Conservation (phyloP, 2,797 vertebrate species). For the Podarcis siculus region DNA sequence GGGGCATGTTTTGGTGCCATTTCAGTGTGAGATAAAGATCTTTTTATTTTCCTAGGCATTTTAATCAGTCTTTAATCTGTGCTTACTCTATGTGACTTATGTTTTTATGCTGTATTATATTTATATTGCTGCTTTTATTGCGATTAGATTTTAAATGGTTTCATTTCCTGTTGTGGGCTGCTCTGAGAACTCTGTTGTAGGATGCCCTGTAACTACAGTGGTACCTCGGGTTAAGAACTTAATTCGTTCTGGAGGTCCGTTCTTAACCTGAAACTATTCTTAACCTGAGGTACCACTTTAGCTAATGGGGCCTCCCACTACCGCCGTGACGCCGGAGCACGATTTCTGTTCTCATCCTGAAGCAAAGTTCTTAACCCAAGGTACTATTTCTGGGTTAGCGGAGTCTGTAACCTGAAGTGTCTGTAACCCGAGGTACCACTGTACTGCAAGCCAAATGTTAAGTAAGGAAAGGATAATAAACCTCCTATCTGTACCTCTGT, state of each 20-base stretch:
- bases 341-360: too few species aligned
- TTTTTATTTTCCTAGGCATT: neutral
- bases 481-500: constrained; percentile 80
- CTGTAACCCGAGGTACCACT: too few species aligned
- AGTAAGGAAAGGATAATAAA: neutral
- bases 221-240: too few species aligned
- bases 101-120: neutral
- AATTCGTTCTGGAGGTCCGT: too few species aligned
- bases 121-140: neutral
- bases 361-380: too few species aligned
- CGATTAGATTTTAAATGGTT: neutral
- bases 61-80: neutral
- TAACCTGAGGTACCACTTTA: too few species aligned
- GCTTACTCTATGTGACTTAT: neutral
- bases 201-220: neutral
- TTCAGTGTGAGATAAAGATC: neutral
- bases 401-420: too few species aligned
- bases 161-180: neutral
- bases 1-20: neutral
- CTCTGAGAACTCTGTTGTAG: neutral
- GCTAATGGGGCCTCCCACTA: too few species aligned
- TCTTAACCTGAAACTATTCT: too few species aligned
- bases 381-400: too few species aligned
- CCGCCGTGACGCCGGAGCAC: too few species aligned
- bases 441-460: neutral